Evolutionary conservation across 2,888 invertebrate species (phyloP), one percentile per base, ranked within the genome.

Genomic region (Coelinius sp.): DNA sequence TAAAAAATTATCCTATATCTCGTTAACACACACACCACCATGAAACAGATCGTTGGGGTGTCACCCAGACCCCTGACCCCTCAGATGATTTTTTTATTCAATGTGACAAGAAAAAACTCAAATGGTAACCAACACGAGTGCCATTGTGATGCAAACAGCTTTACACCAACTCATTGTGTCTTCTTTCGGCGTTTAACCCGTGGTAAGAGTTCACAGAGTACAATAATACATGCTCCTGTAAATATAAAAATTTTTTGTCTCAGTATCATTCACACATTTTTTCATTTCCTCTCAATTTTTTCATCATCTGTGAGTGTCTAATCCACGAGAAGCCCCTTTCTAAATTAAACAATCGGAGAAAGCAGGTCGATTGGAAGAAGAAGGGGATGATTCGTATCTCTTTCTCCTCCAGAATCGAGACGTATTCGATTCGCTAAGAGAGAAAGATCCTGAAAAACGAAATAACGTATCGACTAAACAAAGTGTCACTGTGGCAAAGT

Each of bases 391-490:
- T 17, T 49, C 20, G 46, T 17, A 53, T 53, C 53, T 53, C 3
- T 12, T 3, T 52, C 12, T 53, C 53, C 53, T 4, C 2, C 2
- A 12, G 14, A 62, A 35, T 62, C 17, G 59, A 31, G 59, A 62
- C 35, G 31, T 56, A 20, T 17, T 35, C 20, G 59, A 52, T 7
- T 4, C 38, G 20, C 8, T 22, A 1, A 46, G 46, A 46, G 14
- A 10, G 20, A 35, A 35, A 24, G 65, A 44, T 44, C 35, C 38
- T 44, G 46, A 35, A 49, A 49, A 49, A 14, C 52, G 70, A 77
- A 77, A 70, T 79, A 77, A 76, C 76, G 75, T 84, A 84, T 84
- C 84, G 82, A 83, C 82, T 82, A 84, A 85, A 85, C 84, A 82
- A 80, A 77, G 83, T 82, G 83, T 81, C 84, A 81, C 80, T 77